These are phyloP conservation scores for Tamias sibiricus DNA, from an alignment of 2,113 vertebrate species.

Conservation along the genomic window DNA sequence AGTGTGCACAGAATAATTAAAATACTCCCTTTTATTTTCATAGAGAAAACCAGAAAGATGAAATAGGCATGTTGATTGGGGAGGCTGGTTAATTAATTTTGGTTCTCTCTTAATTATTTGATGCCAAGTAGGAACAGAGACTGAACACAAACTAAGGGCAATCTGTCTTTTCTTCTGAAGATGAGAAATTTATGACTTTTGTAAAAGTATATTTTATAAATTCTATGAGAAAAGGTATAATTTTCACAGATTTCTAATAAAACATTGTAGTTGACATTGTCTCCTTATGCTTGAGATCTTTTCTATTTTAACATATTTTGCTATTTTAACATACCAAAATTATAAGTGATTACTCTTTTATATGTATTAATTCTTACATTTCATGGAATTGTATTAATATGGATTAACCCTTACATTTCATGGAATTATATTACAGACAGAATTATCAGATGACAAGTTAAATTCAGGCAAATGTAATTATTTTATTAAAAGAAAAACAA, in stretches of 20 bases:
- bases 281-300: neutral
- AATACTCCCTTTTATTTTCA: constrained; percentile 45
- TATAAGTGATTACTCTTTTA: neutral
- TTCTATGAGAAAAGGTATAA: neutral
- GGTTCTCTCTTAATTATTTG: constrained; percentile 54
- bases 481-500: neutral
- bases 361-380: neutral
- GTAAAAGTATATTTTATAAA: neutral
- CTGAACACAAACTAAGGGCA: neutral
- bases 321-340: too few relatives aligned
- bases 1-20: constrained; percentile 65
- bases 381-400: too few relatives aligned
- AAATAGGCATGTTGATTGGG: neutral
- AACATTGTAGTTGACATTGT: neutral
- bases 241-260: neutral
- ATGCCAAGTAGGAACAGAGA: constrained; percentile 32
- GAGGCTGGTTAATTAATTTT: neutral
- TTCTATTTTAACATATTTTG: neutral
- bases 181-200: neutral
- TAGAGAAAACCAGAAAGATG: constrained; percentile 3
- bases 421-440: neutral
- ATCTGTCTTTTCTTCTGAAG: constrained; percentile 39
- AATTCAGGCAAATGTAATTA: neutral
- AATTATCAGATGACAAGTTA: constrained; percentile 37
- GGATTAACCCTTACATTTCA: too few relatives aligned